phyloP scores from a whole-genome alignment of 2,888 invertebrate species.

The Pollenia labialis region DNA sequence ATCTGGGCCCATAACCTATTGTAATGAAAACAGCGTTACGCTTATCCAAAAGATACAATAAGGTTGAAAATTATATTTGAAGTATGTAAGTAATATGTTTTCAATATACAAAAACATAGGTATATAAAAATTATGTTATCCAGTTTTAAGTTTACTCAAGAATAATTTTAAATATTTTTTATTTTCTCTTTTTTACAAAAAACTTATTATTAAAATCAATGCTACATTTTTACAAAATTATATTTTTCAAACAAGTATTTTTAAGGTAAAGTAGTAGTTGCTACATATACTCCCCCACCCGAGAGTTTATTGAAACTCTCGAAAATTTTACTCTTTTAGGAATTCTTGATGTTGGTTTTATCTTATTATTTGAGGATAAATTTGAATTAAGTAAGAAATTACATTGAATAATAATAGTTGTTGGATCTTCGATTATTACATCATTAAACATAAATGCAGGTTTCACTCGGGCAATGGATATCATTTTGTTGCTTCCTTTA shows the following conservation, averaged over 20 bases:
- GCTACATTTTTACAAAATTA: no score
- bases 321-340: neutral
- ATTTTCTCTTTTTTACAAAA: no score
- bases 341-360: neutral
- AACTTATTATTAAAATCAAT: no score
- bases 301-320: neutral
- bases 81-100: neutral
- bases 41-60: slow-evolving; percentile 1
- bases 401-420: neutral
- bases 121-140: no score
- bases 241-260: no score
- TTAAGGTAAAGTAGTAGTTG: no score
- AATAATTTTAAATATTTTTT: no score
- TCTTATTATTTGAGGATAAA: neutral
- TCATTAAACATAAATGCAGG: neutral
- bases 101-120: neutral
- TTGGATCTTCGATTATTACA: neutral
- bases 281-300: neutral
- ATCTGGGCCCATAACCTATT: slow-evolving; percentile 17
- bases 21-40: neutral
- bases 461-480: neutral
- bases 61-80: neutral
- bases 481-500: neutral
- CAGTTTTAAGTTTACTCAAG: no score
- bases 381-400: neutral